phyloP scores from a whole-genome alignment of 2,113 vertebrate genomes.

The Leucopsar rothschildi region DNA sequence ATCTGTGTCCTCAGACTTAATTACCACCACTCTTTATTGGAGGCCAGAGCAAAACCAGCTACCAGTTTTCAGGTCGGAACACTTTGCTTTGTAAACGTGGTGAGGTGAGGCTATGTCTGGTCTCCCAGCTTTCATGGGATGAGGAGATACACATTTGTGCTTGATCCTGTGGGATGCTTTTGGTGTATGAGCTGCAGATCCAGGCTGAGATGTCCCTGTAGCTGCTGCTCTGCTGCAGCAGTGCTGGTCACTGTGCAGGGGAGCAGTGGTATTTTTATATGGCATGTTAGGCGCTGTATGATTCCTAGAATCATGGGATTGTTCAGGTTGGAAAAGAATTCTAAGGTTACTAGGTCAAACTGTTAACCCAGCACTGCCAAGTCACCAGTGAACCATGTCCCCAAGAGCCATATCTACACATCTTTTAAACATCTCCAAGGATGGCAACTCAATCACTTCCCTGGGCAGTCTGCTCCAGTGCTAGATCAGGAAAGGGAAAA shows the following conservation, averaged over 20 bases:
- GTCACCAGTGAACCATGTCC: neutral
- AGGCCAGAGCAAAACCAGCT: neutral
- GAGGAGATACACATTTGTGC: neutral
- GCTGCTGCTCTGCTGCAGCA: neutral
- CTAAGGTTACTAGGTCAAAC: neutral
- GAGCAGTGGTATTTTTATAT: neutral
- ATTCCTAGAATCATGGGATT: neutral
- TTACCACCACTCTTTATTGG: neutral
- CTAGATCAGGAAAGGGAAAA: neutral
- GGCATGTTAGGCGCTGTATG: neutral
- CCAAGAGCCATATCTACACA: accelerated
- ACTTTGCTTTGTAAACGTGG: neutral
- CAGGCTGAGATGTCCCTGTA: neutral
- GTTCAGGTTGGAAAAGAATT: neutral
- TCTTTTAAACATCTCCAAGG: neutral
- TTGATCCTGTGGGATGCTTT: neutral
- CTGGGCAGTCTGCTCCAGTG: neutral
- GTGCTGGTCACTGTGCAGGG: accelerated
- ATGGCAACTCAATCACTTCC: neutral
- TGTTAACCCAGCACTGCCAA: neutral
- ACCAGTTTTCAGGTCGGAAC: neutral
- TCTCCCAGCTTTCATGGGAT: neutral
- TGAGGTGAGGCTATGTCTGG: neutral
- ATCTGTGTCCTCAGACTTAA: neutral
- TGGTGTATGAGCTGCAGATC: neutral